phyloP scores from a whole-genome alignment of 2,888 invertebrate species.

The Malthinus seriepunctatus region DNA sequence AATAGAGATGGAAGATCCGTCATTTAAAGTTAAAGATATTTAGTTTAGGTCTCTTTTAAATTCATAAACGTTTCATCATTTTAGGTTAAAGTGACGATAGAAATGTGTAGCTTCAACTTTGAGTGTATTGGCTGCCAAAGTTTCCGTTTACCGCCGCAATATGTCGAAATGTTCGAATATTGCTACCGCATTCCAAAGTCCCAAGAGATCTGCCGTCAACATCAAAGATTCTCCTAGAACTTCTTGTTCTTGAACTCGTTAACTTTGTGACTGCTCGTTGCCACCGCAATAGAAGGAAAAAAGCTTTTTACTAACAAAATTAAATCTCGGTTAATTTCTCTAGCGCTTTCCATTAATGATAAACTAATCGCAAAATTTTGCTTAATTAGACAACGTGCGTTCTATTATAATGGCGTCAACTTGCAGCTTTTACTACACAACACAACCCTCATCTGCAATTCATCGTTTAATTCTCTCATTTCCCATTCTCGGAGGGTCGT shows the following conservation, averaged over 20 bases:
- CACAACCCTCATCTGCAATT: constrained; percentile 21
- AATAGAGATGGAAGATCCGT: too few species aligned
- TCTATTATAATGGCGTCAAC: constrained; percentile 5
- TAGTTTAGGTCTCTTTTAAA: background rate
- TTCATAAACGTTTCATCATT: background rate
- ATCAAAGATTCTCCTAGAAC: constrained; percentile 24
- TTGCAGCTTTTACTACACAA: background rate
- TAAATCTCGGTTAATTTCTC: constrained; percentile 39
- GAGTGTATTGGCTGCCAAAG: constrained; percentile 20
- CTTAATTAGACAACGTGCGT: constrained; percentile 20
- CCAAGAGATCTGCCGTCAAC: constrained; percentile 23
- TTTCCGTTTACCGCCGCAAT: constrained; percentile 24
- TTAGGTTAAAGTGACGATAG: background rate
- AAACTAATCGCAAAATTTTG: constrained; percentile 21
- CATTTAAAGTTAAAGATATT: too few species aligned
- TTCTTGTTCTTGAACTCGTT: constrained; percentile 25
- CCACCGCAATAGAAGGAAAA: constrained; percentile 29
- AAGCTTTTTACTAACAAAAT: constrained; percentile 35
- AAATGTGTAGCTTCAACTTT: constrained; percentile 10
- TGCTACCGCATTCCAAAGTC: constrained; percentile 12
- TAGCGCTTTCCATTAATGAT: constrained; percentile 36
- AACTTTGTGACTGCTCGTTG: constrained; percentile 34
- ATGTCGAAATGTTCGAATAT: constrained; percentile 23
- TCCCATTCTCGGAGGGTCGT: constrained; percentile 16
- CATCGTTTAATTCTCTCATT: constrained; percentile 20